Base-by-base conservation (phyloP, 2,888 invertebrate genomes). In the Drosophila anomalipes region DNA sequence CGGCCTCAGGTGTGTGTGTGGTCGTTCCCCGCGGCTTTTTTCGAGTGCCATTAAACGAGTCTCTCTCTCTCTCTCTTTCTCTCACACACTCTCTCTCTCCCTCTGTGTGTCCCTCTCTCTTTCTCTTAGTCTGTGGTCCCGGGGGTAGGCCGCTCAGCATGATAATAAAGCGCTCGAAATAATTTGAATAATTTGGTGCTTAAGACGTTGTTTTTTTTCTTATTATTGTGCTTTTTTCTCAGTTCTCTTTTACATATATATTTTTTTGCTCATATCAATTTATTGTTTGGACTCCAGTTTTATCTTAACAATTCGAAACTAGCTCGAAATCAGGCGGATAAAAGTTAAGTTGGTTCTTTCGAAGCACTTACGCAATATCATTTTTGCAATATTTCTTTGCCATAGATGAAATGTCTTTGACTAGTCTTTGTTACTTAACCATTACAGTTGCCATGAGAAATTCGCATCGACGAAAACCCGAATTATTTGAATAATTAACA, bases 101-200 rank as follows among this genome's bases (percentile, higher is more conserved):
- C 5, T 30, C 7, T 28, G 7, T 30, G 5, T 44, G 1, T 44
- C 30, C 4, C 56, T 57, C 16, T 30, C 12, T 14, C 26, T 49
- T 39, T 60, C n/a, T 47, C 62, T 30, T n/a, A 2, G 26, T 44
- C 35, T 69, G n/a, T 53, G 60, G 41, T 44, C n/a, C 30, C 57
- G 19, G 65, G 81, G 65, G 56, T 64, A 33, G 81, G 67, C 72
- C 61, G 52, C 90, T 52, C 90, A 90, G 90, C 90, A 60, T 80
- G 90, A 86, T 78, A 85, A 69, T 82, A 82, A 90, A 88, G 73
- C 79, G 78, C 57, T 79, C 63, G 81, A 86, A 82, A 77, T 90
- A 79, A 90, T 90, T 89, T 86, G 66, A 89, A 86, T 88, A 75
- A 66, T 71, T 79, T 65, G 52, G 30, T 67, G 63, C 56, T 57